Evolutionary conservation across 2,113 vertebrate species (phyloP).

Genomic region (Elaphurus davidianus): DNA sequence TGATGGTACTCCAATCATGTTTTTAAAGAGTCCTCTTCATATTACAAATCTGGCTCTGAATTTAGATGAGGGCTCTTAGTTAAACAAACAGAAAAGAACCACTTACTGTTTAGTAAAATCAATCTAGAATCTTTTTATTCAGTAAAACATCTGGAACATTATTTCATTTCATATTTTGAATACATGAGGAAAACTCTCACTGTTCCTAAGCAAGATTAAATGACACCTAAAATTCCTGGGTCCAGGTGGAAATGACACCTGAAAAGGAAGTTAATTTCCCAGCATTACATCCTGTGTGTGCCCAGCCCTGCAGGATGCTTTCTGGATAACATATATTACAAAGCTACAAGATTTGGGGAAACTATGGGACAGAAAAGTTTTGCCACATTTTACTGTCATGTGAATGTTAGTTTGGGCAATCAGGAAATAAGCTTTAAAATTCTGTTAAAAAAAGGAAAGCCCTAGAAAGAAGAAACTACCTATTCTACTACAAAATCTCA

Average conservation of each 20-base stretch:
- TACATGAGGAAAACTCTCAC: neutral
- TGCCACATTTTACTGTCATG: neutral
- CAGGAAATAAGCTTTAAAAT: neutral
- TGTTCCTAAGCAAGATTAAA: neutral
- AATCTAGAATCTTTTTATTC: neutral
- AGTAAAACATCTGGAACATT: neutral
- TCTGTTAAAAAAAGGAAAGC: neutral
- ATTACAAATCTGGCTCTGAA: neutral
- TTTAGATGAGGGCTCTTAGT: neutral
- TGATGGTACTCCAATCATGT: neutral
- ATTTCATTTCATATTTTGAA: constrained; percentile 15
- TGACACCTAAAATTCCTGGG: neutral
- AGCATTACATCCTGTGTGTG: neutral
- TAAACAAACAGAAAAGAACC: neutral
- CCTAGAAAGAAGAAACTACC: neutral
- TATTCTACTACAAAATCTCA: constrained; percentile 50
- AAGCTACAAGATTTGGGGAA: neutral
- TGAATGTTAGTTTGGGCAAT: neutral
- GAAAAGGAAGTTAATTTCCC: neutral
- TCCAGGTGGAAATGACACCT: neutral
- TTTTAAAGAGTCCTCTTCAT: neutral
- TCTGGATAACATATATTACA: neutral
- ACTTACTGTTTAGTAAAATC: neutral
- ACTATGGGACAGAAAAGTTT: neutral
- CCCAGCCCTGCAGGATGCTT: neutral